Percentiles rank a stretch among this genome's conserved stretches.
These are phyloP conservation scores for Embiotoca jacksoni DNA, from an alignment of 2,113 vertebrate species.

Conservation along the genomic window DNA sequence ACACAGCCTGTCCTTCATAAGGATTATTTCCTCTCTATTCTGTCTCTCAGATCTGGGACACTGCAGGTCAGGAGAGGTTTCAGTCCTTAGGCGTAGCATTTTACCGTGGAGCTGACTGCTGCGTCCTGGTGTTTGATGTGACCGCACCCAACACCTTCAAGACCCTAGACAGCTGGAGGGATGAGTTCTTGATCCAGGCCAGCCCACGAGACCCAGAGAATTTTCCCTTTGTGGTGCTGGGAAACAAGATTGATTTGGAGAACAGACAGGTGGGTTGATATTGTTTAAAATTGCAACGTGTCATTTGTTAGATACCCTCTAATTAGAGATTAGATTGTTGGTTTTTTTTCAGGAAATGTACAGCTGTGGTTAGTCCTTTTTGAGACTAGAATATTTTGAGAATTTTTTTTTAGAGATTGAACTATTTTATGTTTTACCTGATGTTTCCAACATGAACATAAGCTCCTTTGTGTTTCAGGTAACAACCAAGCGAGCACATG, in stretches of 20 bases:
- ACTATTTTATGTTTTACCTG: not conserved
- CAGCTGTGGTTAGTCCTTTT: too few species aligned
- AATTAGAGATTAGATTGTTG: too few species aligned
- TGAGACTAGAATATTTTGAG: too few species aligned
- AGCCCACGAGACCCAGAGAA: conserved; percentile 95
- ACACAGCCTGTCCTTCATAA: not conserved
- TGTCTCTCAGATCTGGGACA: conserved; percentile 93
- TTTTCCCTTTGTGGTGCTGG: conserved; percentile 95
- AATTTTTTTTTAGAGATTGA: too few species aligned
- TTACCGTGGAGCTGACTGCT: conserved; percentile 96
- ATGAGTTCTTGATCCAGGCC: conserved; percentile 96
- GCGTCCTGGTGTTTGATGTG: conserved; percentile 95
- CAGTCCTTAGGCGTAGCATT: conserved; percentile 96
- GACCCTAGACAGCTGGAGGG: conserved; percentile 95
- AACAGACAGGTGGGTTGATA: conserved; percentile 85
- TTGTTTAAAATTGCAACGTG: too few species aligned
- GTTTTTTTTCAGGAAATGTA: too few species aligned
- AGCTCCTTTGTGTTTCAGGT: conserved; percentile 82
- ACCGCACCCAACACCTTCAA: conserved; percentile 96
- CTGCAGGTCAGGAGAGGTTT: conserved; percentile 95
- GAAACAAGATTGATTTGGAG: conserved; percentile 97
- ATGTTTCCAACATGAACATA: not conserved
- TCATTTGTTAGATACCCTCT: not conserved
- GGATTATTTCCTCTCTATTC: not conserved
- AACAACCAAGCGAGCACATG: conserved; percentile 95